Percentiles rank a stretch among this genome's conserved stretches.
Conservation (phyloP, 2,113 vertebrate species). For the Protobothrops flavoviridis region DNA sequence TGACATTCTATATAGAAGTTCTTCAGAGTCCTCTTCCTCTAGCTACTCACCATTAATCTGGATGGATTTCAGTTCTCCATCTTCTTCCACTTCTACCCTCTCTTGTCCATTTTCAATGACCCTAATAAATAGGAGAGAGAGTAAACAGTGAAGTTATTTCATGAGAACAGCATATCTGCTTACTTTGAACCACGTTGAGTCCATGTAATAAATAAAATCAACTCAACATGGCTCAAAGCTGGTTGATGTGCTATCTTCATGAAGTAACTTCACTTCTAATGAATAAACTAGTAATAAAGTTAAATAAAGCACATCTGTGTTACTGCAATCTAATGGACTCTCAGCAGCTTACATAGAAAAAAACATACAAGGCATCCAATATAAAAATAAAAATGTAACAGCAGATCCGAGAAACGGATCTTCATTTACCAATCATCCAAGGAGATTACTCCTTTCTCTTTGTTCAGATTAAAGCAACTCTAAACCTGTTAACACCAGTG, state of each 20-base stretch:
- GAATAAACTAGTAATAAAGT: not conserved
- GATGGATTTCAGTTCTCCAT: constrained; percentile 70
- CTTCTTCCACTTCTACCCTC: constrained; percentile 71
- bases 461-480: not conserved
- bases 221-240: not conserved
- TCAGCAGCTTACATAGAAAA: not conserved
- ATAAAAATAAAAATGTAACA: not conserved
- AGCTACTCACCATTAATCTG: constrained; percentile 66
- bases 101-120: constrained; percentile 67
- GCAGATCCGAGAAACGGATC: not conserved
- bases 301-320: not conserved
- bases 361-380: not conserved
- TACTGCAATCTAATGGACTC: not conserved
- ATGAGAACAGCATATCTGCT: not conserved
- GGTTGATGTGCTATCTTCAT: not conserved
- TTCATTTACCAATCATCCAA: not conserved
- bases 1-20: not conserved
- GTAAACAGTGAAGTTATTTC: not conserved
- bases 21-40: not conserved
- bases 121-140: constrained; percentile 37
- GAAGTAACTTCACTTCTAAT: not conserved
- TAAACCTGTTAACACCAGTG: not conserved
- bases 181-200: not conserved
- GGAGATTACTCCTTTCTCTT: not conserved
- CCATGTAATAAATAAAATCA: not conserved